Evolutionary conservation across 2,888 invertebrate species (phyloP), one percentile per base, ranked within the genome.

Genomic region (Brachyptera risi): DNA sequence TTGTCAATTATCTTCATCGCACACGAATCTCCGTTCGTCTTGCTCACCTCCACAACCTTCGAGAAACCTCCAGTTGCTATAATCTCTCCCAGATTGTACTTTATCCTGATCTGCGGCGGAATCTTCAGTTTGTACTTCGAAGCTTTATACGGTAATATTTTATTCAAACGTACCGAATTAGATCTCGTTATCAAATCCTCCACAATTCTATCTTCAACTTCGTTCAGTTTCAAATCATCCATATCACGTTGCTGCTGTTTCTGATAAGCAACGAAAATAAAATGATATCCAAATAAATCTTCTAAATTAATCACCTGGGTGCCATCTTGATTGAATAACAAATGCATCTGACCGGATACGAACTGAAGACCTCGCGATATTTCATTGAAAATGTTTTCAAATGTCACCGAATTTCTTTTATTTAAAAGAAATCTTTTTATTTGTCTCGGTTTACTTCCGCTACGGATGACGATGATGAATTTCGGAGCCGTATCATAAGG

Each of bases 1-100:
- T 51, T 51, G 26, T 26, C 26, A 3, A 17, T 15, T 15, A 51
- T 51, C 27, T 51, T 51, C 50, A 51, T 51, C 3, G 50, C 50
- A 17, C 31, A 51, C 5, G 17, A n/a, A 1, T 3, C 26, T 11
- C 50, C 31, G 27, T 51, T 26, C 1, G 26, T 17, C 17, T 27
- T 24, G 5, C 17, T 17, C 27, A 11, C 15, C 9, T 27, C n/a
- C 5, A n/a, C 11, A n/a, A 51, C 26, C 17, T 3, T 51, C 1
- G 27, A 24, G 31, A 27, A 51, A 13, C 31, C n/a, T 1, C 50
- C 50, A 1, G 11, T 27, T 3, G 27, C 50, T 3, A 51, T 27
- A 17, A 26, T 17, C n/a, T 15, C n/a, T 3, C 31, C 13, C 27
- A 51, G 3, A 9, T 51, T 19, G 50, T 51, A 51, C 17, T 24